Percentiles rank a stretch among this genome's conserved stretches.
Conservation (phyloP, 2,888 invertebrate species). For the Conomelus anceps region DNA sequence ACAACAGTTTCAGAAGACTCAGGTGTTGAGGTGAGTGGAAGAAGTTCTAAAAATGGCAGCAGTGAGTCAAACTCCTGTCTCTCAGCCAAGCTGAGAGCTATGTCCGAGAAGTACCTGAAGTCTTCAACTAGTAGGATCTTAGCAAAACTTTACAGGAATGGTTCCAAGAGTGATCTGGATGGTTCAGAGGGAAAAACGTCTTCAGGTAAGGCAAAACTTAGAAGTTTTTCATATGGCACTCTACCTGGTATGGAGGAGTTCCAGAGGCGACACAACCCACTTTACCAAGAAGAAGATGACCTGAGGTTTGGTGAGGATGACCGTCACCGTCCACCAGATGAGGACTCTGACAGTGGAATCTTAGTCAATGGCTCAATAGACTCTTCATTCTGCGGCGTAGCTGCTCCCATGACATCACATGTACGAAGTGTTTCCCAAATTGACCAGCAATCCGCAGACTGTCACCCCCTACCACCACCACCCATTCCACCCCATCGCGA, state of each 20-base stretch:
- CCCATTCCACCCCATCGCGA: constrained; percentile 28
- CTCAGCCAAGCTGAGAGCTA: constrained; percentile 61
- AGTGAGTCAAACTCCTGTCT: constrained; percentile 51
- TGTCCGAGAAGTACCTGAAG: constrained; percentile 65
- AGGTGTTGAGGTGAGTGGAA: background rate
- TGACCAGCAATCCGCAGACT: constrained; percentile 38
- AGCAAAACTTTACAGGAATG: constrained; percentile 54
- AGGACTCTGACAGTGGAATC: constrained; percentile 68
- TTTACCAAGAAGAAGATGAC: constrained; percentile 54
- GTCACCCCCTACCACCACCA: constrained; percentile 39
- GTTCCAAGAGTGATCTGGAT: constrained; percentile 42
- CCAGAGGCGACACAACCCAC: constrained; percentile 47
- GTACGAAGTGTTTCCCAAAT: constrained; percentile 31
- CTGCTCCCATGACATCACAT: constrained; percentile 19
- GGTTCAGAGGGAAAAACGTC: constrained; percentile 45
- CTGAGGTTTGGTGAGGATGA: constrained; percentile 38
- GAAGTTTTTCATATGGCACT: constrained; percentile 69
- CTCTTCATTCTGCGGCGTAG: constrained; percentile 55
- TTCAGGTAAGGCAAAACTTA: constrained; percentile 47
- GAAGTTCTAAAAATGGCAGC: constrained; percentile 24
- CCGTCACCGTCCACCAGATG: constrained; percentile 32
- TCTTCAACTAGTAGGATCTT: constrained; percentile 61
- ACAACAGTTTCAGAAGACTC: background rate
- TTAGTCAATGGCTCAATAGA: constrained; percentile 65
- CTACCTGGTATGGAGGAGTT: constrained; percentile 65